A percentile compares a stretch with the other conserved stretches of the same genome.
Evolutionary conservation across 2,113 vertebrate genomes (phyloP).

Genomic region (Urocynchramus pylzowi): DNA sequence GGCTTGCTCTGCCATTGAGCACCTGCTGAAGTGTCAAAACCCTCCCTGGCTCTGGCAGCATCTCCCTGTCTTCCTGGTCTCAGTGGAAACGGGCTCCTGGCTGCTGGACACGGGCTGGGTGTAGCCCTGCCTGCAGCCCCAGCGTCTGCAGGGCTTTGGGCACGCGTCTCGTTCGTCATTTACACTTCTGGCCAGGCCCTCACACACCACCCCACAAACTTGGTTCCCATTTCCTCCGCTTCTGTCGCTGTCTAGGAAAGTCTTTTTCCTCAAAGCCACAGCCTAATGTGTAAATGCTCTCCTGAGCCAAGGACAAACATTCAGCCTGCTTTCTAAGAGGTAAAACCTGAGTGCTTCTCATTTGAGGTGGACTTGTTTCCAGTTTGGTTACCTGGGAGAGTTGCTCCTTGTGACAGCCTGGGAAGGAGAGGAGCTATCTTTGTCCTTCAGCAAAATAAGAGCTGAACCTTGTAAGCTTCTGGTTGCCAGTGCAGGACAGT

Average conservation of each 20-base stretch:
- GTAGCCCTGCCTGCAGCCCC: neutral
- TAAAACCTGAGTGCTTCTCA: neutral
- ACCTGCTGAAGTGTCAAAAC: neutral
- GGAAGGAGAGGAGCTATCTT: neutral
- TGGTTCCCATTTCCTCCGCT: neutral
- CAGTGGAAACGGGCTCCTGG: neutral
- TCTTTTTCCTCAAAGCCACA: neutral
- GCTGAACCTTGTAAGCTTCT: neutral
- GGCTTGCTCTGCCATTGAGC: neutral
- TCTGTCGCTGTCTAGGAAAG: neutral
- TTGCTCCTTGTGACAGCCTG: neutral
- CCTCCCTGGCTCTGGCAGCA: neutral
- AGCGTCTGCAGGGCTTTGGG: neutral
- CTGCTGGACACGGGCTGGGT: neutral
- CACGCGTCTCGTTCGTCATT: fast-evolving
- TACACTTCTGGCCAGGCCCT: neutral
- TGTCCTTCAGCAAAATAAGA: neutral
- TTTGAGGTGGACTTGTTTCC: neutral
- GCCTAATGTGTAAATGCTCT: neutral
- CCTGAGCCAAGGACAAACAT: neutral
- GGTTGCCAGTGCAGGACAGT: neutral
- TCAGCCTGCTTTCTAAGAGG: neutral
- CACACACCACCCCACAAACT: neutral
- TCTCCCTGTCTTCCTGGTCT: neutral
- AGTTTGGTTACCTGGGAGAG: neutral